A percentile compares a stretch with the other conserved stretches of the same genome.
These are phyloP conservation scores for Teleopsis dalmanni DNA, from an alignment of 1,140 invertebrate species.

Conservation along the genomic window DNA sequence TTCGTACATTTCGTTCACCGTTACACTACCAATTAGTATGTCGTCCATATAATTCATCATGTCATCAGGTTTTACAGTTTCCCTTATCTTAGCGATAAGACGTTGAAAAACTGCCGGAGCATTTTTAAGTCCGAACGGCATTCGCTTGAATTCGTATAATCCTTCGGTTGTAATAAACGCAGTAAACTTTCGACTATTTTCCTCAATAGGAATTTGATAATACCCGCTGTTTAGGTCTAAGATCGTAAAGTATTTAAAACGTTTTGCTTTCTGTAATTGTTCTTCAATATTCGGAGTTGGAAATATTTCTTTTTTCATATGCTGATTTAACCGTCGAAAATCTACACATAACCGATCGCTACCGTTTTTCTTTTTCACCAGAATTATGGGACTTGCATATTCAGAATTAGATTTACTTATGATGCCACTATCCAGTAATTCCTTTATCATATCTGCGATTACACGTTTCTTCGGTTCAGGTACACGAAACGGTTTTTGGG, in stretches of 20 bases:
- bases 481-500: slow-evolving; percentile 7
- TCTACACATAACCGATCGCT: slow-evolving; percentile 32
- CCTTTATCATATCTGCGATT: slow-evolving; percentile 10
- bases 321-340: slow-evolving; percentile 44
- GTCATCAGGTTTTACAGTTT: no score
- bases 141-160: no score
- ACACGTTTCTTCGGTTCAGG: slow-evolving; percentile 5
- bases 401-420: slow-evolving; percentile 21
- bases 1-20: no score
- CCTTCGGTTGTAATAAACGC: no score
- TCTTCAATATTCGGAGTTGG: slow-evolving; percentile 29
- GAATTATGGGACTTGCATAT: slow-evolving; percentile 44
- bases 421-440: slow-evolving; percentile 18
- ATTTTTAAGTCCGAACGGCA: no score
- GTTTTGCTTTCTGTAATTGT: slow-evolving; percentile 14
- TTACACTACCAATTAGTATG: no score
- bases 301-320: slow-evolving; percentile 22
- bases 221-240: no score
- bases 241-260: not conserved
- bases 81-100: no score
- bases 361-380: slow-evolving; percentile 37
- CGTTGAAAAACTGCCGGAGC: no score
- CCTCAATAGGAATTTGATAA: no score
- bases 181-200: no score
- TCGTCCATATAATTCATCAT: no score